Base-by-base conservation (phyloP, 2,113 vertebrate species). In the Trochalopteron elliotii region DNA sequence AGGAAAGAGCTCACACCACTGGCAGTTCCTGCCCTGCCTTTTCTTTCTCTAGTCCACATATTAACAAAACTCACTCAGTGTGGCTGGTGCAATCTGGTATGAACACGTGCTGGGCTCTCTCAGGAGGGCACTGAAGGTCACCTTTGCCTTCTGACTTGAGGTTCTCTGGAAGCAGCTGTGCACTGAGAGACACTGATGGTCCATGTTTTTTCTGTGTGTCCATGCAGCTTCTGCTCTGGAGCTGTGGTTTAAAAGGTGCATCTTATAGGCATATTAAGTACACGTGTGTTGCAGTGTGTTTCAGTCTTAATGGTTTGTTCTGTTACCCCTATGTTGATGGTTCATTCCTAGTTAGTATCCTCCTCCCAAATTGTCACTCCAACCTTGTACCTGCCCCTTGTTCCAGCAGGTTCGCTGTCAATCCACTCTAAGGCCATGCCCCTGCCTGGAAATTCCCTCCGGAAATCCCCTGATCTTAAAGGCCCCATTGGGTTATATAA, bases 111-210 rank as follows among this genome's bases (percentile, higher is more conserved):
- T 4, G 1, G 50, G 40, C 7, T 72, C 30, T 67, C 55, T 70
- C 45, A 28, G 69, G 53, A 53, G 40, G 25, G 22, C 27, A 25
- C 33, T n/a, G 42, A 65, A 70, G 50, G 18, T 42, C 23, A 35
- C 22, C 52, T 60, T 70, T 70, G 30, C 19, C 33, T 85, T 30
- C 50, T 83, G 45, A 13, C 28, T 69, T 2, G 8, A 47, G 82
- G 47, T 17, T 53, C 24, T 74, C 31, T 39, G 39, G 89, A 53
- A 83, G 42, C 7, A 55, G 16, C 20, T 40, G 14, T 39, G 67
- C 1, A 10, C 37, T 39, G 37, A 39, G 37, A 39, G 37, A 39
- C 37, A 0, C 10, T 1, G 1, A 3, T 52, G 28, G 18, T 23
- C 45, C 31, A 1, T 44, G 33, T 42, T 68, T 52, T 30, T 23